phyloP scores from a whole-genome alignment of 2,888 invertebrate genomes.

The Germaria angustata region DNA sequence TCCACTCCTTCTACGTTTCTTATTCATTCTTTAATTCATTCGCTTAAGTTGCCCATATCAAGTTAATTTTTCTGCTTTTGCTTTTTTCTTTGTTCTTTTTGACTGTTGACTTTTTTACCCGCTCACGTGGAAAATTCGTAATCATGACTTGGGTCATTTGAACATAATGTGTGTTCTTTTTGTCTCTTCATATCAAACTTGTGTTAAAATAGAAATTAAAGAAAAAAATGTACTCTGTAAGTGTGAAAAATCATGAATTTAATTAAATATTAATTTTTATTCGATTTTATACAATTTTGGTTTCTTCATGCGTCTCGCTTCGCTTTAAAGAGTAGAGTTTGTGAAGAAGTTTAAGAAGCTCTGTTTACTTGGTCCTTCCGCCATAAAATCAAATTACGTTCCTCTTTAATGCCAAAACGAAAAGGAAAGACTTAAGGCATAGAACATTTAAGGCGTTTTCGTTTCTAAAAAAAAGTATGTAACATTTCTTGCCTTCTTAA shows the following conservation, averaged over 20 bases:
- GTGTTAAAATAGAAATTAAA: not conserved
- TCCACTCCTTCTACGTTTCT: not conserved
- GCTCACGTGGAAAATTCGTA: conserved; percentile 63
- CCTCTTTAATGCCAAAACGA: too few relatives aligned
- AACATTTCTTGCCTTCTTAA: too few relatives aligned
- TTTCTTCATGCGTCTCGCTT: too few relatives aligned
- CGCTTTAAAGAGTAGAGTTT: too few relatives aligned
- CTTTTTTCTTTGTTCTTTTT: conserved; percentile 38
- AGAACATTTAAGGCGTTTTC: too few relatives aligned
- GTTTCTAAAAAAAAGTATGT: too few relatives aligned
- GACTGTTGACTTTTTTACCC: conserved; percentile 58
- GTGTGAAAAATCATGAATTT: not conserved
- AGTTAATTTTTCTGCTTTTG: conserved; percentile 53
- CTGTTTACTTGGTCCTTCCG: too few relatives aligned
- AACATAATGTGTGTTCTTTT: not conserved
- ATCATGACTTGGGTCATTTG: conserved; percentile 57
- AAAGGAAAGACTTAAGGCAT: too few relatives aligned
- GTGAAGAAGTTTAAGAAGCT: too few relatives aligned
- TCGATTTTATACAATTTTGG: too few relatives aligned
- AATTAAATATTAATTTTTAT: not conserved
- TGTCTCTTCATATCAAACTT: not conserved
- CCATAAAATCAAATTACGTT: too few relatives aligned
- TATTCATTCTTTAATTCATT: not conserved
- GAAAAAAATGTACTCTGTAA: too few relatives aligned
- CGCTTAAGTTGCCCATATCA: conserved; percentile 14